Evolutionary conservation across 2,113 vertebrate species (phyloP).

Genomic region (Oenanthe oenanthe): DNA sequence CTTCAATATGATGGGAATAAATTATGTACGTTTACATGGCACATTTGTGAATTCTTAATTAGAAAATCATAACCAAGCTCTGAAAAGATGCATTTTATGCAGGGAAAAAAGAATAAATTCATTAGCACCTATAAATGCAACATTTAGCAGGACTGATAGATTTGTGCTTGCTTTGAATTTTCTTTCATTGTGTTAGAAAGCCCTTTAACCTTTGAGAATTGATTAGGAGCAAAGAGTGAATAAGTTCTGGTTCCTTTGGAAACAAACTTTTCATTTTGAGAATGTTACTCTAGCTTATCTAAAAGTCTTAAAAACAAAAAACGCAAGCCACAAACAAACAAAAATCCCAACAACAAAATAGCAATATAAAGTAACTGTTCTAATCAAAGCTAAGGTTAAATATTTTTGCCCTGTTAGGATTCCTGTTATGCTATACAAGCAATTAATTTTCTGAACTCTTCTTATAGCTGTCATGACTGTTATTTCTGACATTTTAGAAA

Average conservation of each 20-base stretch:
- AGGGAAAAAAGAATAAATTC: conserved; percentile 61
- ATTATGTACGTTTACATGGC: conserved; percentile 67
- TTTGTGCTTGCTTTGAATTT: conserved; percentile 62
- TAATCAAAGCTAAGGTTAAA: background rate
- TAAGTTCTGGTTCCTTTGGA: conserved; percentile 15
- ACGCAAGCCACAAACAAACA: background rate
- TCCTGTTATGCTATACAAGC: background rate
- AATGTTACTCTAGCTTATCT: background rate
- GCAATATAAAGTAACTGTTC: background rate
- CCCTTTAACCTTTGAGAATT: conserved; percentile 43
- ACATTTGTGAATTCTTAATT: conserved; percentile 74
- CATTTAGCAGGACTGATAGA: conserved; percentile 47
- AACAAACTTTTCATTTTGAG: conserved; percentile 20
- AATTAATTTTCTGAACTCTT: background rate
- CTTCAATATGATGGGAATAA: conserved; percentile 72
- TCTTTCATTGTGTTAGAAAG: conserved; percentile 25
- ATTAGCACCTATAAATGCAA: conserved; percentile 60
- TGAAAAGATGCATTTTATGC: conserved; percentile 61
- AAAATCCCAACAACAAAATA: background rate
- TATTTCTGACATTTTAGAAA: background rate
- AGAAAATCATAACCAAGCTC: conserved; percentile 57
- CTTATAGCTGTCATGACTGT: background rate
- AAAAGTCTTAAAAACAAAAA: background rate
- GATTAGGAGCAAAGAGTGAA: conserved; percentile 26
- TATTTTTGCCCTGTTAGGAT: background rate